These are phyloP conservation scores for Nettapus auritus DNA, from an alignment of 2,113 vertebrate species.

Conservation along the genomic window DNA sequence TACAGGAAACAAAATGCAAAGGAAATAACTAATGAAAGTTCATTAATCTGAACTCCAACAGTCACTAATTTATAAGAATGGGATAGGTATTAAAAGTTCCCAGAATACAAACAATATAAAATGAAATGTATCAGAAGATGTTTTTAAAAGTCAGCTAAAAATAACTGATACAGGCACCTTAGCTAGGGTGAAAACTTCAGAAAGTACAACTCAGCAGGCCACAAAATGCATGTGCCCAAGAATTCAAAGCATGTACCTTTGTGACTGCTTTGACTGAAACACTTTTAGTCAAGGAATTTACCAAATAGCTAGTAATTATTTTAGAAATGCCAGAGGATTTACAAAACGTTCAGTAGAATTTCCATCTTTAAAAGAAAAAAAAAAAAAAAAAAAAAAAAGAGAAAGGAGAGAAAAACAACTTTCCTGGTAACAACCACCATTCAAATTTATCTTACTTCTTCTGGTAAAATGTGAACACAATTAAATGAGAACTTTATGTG, in stretches of 20 bases:
- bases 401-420: too few relatives aligned
- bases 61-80: conserved; percentile 25
- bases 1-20: conserved; percentile 73
- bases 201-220: not conserved
- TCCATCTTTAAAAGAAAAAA: not conserved
- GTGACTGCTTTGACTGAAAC: not conserved
- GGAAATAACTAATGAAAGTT: conserved; percentile 69
- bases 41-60: conserved; percentile 65
- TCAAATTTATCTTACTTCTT: not conserved
- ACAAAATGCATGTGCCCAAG: not conserved
- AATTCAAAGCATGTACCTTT: not conserved
- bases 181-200: not conserved
- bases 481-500: not conserved
- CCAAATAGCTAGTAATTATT: not conserved
- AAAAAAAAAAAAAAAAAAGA: not conserved
- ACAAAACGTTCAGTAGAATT: not conserved
- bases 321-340: not conserved
- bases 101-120: not conserved
- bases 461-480: not conserved
- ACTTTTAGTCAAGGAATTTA: not conserved
- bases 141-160: not conserved
- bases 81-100: not conserved
- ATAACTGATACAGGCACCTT: not conserved
- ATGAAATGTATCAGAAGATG: not conserved
- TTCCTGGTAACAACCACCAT: not conserved